Evolutionary conservation across 2,888 invertebrate species (phyloP).

Genomic region (Gortyna flavago): DNA sequence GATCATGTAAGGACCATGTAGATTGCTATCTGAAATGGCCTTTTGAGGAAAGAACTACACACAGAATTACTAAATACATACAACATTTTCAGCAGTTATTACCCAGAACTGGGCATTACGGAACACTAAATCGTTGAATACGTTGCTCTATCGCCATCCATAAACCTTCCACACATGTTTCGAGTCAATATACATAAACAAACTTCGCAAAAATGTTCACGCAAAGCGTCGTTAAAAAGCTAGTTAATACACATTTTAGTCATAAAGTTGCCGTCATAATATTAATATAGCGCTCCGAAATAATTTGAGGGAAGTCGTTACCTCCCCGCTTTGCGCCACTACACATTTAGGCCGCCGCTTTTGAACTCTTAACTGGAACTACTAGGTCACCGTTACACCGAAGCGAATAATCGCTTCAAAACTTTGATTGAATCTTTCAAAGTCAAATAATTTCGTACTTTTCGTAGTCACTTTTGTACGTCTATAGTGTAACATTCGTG

Average conservation of each 20-base stretch:
- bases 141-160: slow-evolving; percentile 20
- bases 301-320: slow-evolving; percentile 77
- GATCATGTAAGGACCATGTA: not conserved
- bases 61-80: not conserved
- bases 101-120: slow-evolving; percentile 17
- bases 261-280: slow-evolving; percentile 65
- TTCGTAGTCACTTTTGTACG: not conserved
- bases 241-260: slow-evolving; percentile 63
- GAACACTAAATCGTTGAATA: slow-evolving; percentile 34
- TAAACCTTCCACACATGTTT: slow-evolving; percentile 38
- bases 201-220: slow-evolving; percentile 47
- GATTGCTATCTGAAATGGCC: too few species aligned
- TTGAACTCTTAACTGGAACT: slow-evolving; percentile 68
- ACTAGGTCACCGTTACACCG: slow-evolving; percentile 63
- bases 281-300: slow-evolving; percentile 71
- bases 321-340: slow-evolving; percentile 72
- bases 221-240: slow-evolving; percentile 56
- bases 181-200: slow-evolving; percentile 30
- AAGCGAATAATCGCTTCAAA: not conserved
- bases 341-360: slow-evolving; percentile 79
- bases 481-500: not conserved
- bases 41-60: too few species aligned
- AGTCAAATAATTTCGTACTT: not conserved
- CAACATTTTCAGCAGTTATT: not conserved
- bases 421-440: not conserved